These are phyloP conservation scores for Momotus momota DNA, from an alignment of 2,797 vertebrate species.

Conservation along the genomic window DNA sequence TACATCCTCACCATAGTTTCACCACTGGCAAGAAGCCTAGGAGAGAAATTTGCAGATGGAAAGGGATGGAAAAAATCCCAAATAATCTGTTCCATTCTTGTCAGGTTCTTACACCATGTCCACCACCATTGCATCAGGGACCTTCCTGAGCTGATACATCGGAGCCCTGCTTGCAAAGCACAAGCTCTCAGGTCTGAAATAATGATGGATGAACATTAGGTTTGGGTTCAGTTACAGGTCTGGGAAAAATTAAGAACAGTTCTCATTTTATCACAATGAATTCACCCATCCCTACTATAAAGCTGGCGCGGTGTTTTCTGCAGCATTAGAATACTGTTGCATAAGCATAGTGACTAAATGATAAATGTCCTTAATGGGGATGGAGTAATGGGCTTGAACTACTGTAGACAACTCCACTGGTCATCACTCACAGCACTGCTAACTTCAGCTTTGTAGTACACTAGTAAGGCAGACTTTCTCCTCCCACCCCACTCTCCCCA, in stretches of 20 bases:
- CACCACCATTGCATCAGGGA: conserved; percentile 9
- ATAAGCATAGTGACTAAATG: conserved; percentile 67
- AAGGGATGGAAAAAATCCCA: conserved; percentile 63
- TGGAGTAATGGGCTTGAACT: conserved; percentile 48
- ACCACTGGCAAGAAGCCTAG: conserved; percentile 50
- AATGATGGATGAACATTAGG: conserved; percentile 60
- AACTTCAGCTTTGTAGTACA: not conserved
- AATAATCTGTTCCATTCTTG: conserved; percentile 62
- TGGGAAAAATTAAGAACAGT: conserved; percentile 39
- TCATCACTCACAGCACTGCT: not conserved
- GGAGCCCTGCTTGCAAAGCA: conserved; percentile 16
- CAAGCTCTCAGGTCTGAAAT: conserved; percentile 21
- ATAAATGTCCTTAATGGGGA: conserved; percentile 55
- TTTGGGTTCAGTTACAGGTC: conserved; percentile 66
- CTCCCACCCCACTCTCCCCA: not conserved
- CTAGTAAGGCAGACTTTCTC: not conserved
- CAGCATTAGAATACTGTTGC: conserved; percentile 49
- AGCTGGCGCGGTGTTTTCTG: conserved; percentile 17
- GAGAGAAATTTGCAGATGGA: conserved; percentile 56
- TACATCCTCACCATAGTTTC: conserved; percentile 34
- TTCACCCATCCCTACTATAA: conserved; percentile 41
- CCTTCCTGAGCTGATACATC: not conserved
- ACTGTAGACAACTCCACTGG: not conserved
- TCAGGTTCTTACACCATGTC: conserved; percentile 1
- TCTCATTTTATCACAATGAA: conserved; percentile 47